Evolutionary conservation across 2,888 invertebrate species (phyloP), one percentile per base, ranked within the genome.

Genomic region (Leucania comma): DNA sequence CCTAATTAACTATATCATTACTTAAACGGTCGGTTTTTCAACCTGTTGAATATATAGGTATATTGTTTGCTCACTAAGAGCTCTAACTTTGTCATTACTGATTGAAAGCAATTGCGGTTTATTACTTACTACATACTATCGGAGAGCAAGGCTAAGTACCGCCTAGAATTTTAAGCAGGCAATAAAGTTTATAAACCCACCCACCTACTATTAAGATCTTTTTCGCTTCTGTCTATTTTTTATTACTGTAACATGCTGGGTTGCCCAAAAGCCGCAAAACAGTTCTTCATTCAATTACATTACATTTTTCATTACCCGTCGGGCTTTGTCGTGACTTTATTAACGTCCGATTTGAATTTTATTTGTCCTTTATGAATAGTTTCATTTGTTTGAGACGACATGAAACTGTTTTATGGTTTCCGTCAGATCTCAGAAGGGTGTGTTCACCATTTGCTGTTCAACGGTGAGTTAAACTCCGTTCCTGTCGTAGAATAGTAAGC

Each of bases 231-330:
- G 46, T 26, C 12, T 35, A 29, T 22, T 26, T 29, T 59, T 54
- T 48, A 60, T 50, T 75, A 50, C n/a, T 54, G n/a, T 54, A 24
- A 12, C 22, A 56, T 24, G 9, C 29, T 57, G 24, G 10, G 12
- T 12, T 48, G 12, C 5, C 26, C 24, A 22, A 54, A 73, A 60
- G 32, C 32, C 48, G 4, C 54, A 60, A 60, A 65, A 56, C 24
- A 69, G 26, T 50, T 60, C 32, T 26, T 42, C 22, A 32, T 69
- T 26, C 54, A 73, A 76, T 61, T 50, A 69, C 29, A 26, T 69
- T 69, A n/a, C 76, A 76, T 76, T 54, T 70, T 76, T 76, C 38
- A 76, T 60, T 54, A 48, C 26, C 59, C 53, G n/a, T n/a, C 42
- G 38, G 46, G 38, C 38, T 76, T 58, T 38, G 53, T 54, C 54